Evolutionary conservation across 2,797 vertebrate genomes (phyloP).

Genomic region (Semaprochilodus insignis): DNA sequence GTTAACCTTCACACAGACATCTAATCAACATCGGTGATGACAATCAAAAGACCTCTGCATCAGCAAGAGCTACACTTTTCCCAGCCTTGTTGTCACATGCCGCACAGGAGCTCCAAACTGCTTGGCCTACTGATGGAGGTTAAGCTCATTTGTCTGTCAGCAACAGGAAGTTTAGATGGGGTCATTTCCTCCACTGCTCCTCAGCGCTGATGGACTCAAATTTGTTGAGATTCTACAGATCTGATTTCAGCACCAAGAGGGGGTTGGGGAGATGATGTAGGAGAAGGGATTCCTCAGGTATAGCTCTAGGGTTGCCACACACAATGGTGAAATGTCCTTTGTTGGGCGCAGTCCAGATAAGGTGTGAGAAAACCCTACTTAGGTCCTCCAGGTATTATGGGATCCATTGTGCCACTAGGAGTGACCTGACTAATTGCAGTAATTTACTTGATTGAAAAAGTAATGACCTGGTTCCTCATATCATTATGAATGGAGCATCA

Average conservation of each 20-base stretch:
- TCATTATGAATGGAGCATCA: slow-evolving; percentile 19
- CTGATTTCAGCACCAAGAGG: slow-evolving; percentile 34
- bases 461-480: slow-evolving; percentile 37
- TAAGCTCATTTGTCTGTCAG: slow-evolving; percentile 56
- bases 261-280: slow-evolving; percentile 5
- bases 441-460: slow-evolving; percentile 26
- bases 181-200: slow-evolving; percentile 45
- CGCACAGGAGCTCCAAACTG: slow-evolving; percentile 36
- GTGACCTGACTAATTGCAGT: slow-evolving; percentile 36
- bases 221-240: slow-evolving; percentile 47
- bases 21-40: background rate
- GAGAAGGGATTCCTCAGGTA: slow-evolving; percentile 19
- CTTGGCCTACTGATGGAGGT: slow-evolving; percentile 33
- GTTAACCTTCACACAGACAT: background rate
- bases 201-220: slow-evolving; percentile 42
- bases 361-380: slow-evolving; percentile 19
- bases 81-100: slow-evolving; percentile 7
- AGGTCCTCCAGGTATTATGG: slow-evolving; percentile 3
- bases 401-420: slow-evolving; percentile 29
- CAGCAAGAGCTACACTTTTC: background rate
- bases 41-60: slow-evolving; percentile 1
- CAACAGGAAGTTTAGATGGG: slow-evolving; percentile 53
- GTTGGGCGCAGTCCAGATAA: slow-evolving; percentile 16
- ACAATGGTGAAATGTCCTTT: slow-evolving; percentile 21
- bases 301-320: background rate